Base-by-base conservation (phyloP, 2,797 vertebrate species). In the Argyrosomus regius region DNA sequence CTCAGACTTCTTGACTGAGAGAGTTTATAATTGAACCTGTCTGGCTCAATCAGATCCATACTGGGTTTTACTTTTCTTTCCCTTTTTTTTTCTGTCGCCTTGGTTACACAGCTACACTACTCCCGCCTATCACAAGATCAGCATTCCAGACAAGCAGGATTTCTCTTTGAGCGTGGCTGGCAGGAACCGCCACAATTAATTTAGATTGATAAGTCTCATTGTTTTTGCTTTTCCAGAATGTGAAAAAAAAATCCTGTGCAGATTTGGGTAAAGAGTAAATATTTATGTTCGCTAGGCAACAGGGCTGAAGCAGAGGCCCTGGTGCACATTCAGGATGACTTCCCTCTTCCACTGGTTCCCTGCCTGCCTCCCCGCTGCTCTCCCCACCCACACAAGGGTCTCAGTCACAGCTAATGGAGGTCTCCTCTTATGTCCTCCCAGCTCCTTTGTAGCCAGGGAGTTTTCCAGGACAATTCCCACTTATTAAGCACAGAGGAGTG, bases 281-380 rank as follows among this genome's bases (percentile, higher is more conserved):
- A 95, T 96, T 95, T 94, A 90, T 77, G 72, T 84, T 92, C 63
- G 87, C 95, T 92, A 93, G 89, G 95, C 95, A 96, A 96, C 95
- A 86, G 61, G 82, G 78, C 84, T 83, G 82, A 77, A 91, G 86
- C 88, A 66, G 83, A 88, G 85, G 86, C 82, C 64, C 72, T 89
- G 89, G 89, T 90, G 85, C 86, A 82, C 85, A 89, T 84, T 81
- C 89, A 81, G 85, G 83, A 93, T 91, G 91, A 90, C 91, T 93
- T 90, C 89, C 91, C 89, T 90, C 91, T 88, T 92, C 90, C 92
- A 86, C 67, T 87, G 82, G 78, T 88, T 86, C 80, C 78, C 86
- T 60, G 82, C 80, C 82, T 76, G 75, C 86, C 79, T 80, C 78
- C 48, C 72, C 35, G 17, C 84, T 60, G 64, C 82, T 78, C 61